Evolutionary conservation across 2,113 vertebrate species (phyloP).

Genomic region (Garra rufa): DNA sequence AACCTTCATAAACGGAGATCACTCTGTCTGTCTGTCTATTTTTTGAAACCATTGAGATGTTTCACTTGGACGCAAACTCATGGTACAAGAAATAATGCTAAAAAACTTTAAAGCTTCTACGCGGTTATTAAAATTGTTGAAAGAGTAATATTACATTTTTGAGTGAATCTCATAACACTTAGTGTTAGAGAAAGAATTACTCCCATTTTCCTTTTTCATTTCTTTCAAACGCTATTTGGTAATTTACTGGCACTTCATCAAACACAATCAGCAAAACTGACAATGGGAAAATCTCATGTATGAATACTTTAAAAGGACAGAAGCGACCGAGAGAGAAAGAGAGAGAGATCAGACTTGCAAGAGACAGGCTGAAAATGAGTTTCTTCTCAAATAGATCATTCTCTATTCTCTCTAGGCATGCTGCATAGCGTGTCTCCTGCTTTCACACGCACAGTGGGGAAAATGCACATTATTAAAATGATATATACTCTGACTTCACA

Average conservation of each 20-base stretch:
- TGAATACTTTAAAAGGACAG: slow-evolving; percentile 64
- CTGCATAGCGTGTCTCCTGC: slow-evolving; percentile 59
- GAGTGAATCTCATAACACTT: slow-evolving; percentile 21
- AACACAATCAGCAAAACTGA: slow-evolving; percentile 73
- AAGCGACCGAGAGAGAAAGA: slow-evolving; percentile 51
- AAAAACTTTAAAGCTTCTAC: background rate
- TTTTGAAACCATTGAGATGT: background rate
- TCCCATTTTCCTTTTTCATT: background rate
- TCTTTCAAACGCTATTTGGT: slow-evolving; percentile 53
- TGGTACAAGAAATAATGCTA: background rate
- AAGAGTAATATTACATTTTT: slow-evolving; percentile 32
- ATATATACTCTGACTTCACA: slow-evolving; percentile 72
- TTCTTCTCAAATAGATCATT: slow-evolving; percentile 77
- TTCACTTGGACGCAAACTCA: background rate
- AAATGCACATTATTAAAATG: slow-evolving; percentile 74
- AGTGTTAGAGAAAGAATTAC: slow-evolving; percentile 19
- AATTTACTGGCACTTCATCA: slow-evolving; percentile 58
- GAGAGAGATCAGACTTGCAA: slow-evolving; percentile 53
- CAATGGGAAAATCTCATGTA: slow-evolving; percentile 66
- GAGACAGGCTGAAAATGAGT: slow-evolving; percentile 77
- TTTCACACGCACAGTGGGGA: slow-evolving; percentile 63
- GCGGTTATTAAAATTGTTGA: slow-evolving; percentile 22
- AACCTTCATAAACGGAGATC: background rate
- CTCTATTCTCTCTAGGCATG: slow-evolving; percentile 67
- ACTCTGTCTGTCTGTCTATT: background rate